Base-by-base conservation (phyloP, 2,113 vertebrate genomes). In the Paradoxurus hermaphroditus region DNA sequence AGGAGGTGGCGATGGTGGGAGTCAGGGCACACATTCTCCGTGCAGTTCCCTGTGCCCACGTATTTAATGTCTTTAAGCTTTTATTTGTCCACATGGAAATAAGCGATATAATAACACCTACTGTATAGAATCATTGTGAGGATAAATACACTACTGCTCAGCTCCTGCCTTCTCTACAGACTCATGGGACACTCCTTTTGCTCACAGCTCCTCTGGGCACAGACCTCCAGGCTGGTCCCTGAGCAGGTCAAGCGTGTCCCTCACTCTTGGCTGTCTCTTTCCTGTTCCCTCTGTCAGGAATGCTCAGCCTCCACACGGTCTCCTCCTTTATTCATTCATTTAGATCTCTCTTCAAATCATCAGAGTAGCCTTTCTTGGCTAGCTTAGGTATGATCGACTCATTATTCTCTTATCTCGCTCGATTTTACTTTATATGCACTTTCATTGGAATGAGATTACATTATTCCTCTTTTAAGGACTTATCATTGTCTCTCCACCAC, bases 201-300 rank as follows among this genome's bases (percentile, higher is more conserved):
- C 36, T 87, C 68, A 67, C 8, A 39, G 6, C 8, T 75, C 2
- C 15, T 8, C 34, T 88, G 18, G 13, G 14, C 11, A 29, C 5
- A 1, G 21, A 11, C 31, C 15, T 56, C 14, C 39, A 13, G 1
- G 1, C 6, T 34, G 7, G 15, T 19, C 51, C 59, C 29, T 18
- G 25, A 27, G 9, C 12, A 59, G 4, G 6, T 39, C 46, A 39
- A 1, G 4, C 49, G 27, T 18, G 1, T 21, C 11, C 4, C 7
- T 86, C 11, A 27, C 5, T 44, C 39, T 4, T 31, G 19, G 13
- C 77, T 49, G 19, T 27, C 13, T 5, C 2, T 2, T 59, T 75
- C 46, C 8, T 68, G 10, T 25, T 36, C 9, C 19, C 13, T 84
- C 2, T 29, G 21, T 59, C 39, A 16, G 4, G 34, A 51, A 31